These are phyloP conservation scores for Guaruba guarouba DNA, from an alignment of 2,113 vertebrate genomes.

Conservation along the genomic window DNA sequence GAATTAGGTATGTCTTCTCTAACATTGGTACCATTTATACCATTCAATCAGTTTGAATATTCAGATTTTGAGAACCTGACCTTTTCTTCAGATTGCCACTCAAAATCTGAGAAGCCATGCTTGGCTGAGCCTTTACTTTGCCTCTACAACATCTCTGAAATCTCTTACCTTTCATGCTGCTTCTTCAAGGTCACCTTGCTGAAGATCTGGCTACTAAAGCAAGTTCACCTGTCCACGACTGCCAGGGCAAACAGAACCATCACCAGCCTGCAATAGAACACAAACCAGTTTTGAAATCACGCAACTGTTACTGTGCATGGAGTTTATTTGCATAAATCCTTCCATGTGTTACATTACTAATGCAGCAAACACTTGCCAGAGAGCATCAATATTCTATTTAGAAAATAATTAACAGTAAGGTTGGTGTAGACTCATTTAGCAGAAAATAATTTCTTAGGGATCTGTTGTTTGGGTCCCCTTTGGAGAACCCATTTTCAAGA, in stretches of 20 bases:
- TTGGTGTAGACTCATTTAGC: background rate
- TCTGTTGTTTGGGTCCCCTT: background rate
- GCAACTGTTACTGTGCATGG: background rate
- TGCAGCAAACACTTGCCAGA: background rate
- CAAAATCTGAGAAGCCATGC: background rate
- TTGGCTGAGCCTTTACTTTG: background rate
- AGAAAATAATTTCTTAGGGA: background rate
- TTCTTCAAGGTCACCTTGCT: background rate
- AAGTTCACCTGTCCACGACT: background rate
- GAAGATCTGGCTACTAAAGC: background rate
- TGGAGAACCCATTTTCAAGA: background rate
- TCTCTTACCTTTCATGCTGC: background rate
- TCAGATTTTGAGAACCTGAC: background rate
- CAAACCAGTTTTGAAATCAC: background rate
- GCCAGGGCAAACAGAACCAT: background rate
- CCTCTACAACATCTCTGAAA: background rate
- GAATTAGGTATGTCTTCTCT: background rate
- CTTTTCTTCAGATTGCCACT: background rate
- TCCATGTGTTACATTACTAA: background rate
- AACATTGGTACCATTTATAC: background rate
- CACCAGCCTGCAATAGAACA: background rate
- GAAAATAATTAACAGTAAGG: background rate
- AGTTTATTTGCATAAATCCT: background rate
- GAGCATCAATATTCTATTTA: background rate
- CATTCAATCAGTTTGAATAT: background rate